A percentile compares a stretch with the other conserved stretches of the same genome.
Evolutionary conservation across 2,113 vertebrate genomes (phyloP).

Genomic region (Irena cyanogastra): DNA sequence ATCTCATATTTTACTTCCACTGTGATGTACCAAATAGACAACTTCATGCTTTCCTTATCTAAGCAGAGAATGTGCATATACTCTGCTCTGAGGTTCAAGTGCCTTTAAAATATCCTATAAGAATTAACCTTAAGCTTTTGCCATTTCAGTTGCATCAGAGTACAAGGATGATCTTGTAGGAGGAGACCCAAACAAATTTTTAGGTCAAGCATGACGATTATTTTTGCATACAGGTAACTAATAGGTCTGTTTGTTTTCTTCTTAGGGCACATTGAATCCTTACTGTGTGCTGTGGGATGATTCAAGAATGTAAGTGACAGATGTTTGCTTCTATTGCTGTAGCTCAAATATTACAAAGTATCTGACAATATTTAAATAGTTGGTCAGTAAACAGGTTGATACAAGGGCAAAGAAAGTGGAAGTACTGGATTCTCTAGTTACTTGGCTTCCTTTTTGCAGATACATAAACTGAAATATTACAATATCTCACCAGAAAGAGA

Average conservation of each 20-base stretch:
- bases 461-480: not conserved
- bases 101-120: not conserved
- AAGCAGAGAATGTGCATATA: not conserved
- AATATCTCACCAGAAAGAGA: not conserved
- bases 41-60: not conserved
- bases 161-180: not conserved
- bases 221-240: not conserved
- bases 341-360: conserved; percentile 10
- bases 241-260: conserved; percentile 47
- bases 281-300: conserved; percentile 97
- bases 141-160: not conserved
- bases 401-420: not conserved
- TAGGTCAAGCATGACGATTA: not conserved
- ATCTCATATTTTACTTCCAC: not conserved
- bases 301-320: conserved; percentile 88
- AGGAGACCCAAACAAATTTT: not conserved
- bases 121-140: not conserved
- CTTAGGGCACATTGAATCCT: conserved; percentile 92
- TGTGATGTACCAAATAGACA: not conserved
- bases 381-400: not conserved
- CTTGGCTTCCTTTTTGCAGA: not conserved
- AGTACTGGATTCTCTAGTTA: not conserved
- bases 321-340: conserved; percentile 54
- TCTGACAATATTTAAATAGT: not conserved
- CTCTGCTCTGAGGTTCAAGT: not conserved